Base-by-base conservation (phyloP, 2,797 vertebrate genomes). In the Ambastaia sidthimunki region DNA sequence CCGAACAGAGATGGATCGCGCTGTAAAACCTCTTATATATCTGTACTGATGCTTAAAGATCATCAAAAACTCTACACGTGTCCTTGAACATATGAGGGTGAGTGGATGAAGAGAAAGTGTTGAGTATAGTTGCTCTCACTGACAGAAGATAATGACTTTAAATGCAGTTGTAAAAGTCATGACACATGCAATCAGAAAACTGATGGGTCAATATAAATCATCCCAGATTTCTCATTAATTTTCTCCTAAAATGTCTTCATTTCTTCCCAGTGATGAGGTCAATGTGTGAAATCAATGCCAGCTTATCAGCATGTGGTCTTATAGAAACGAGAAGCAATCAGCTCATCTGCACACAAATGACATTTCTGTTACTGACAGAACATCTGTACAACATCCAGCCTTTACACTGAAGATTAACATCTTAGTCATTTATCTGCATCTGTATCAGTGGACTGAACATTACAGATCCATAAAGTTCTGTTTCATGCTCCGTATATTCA, bases 181-280 rank as follows among this genome's bases (percentile, higher is more conserved):
- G 85, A 88, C 87, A 70, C 74, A 76, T 85, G 76, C 78, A 74
- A 82, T 60, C 25, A 86, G 84, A 84, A 76, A 84, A 76, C 86
- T 84, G 79, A 80, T 12, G 60, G 66, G 59, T 84, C 77, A 79
- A 71, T 81, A 89, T 91, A 88, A 90, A 89, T 90, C 84, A 88
- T 80, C 65, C 5, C 1, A 47, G 54, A 74, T 85, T 85, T 59
- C 80, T 86, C 81, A 87, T 78, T 89, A 83, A 87, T 84, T 83
- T 82, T 25, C 70, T 47, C 10, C 69, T 88, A 70, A 82, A 85
- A 88, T 74, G 69, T 85, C 71, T 72, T 84, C 78, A 87, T 84
- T 84, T 73, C 78, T 85, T 89, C 83, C n/a, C 83, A 81, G 82
- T 79, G 86, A 89, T 87, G 87, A 86, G 80, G 86, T 87, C 84